phyloP scores from a whole-genome alignment of 2,888 invertebrate species.

The Cotesia congregata region DNA sequence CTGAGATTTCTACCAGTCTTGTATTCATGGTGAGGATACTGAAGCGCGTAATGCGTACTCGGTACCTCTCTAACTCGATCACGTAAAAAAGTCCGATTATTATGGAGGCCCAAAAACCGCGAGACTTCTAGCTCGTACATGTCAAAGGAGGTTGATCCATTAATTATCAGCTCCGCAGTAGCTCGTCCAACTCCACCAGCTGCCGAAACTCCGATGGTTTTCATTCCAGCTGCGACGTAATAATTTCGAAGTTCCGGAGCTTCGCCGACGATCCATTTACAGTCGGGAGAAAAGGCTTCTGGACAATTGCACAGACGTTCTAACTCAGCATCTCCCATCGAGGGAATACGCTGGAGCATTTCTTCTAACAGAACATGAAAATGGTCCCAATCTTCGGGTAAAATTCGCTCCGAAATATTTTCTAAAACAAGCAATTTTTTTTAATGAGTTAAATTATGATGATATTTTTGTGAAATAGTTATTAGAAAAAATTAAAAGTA shows the following conservation, averaged over 20 bases:
- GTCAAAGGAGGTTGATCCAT: slow-evolving; percentile 85
- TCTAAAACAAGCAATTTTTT: slow-evolving; percentile 66
- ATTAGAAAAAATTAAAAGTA: background rate
- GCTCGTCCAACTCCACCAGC: slow-evolving; percentile 96
- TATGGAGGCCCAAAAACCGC: slow-evolving; percentile 92
- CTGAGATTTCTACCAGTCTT: slow-evolving; percentile 89
- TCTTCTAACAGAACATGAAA: slow-evolving; percentile 91
- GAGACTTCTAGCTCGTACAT: slow-evolving; percentile 92
- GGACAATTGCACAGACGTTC: slow-evolving; percentile 89
- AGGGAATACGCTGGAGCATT: slow-evolving; percentile 86
- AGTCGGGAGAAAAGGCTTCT: slow-evolving; percentile 97
- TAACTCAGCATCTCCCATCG: slow-evolving; percentile 80
- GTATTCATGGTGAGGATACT: slow-evolving; percentile 90
- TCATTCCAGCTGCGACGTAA: slow-evolving; percentile 93
- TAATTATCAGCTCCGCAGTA: slow-evolving; percentile 88
- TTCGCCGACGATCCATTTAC: slow-evolving; percentile 95
- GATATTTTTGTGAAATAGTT: background rate
- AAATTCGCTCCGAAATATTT: slow-evolving; percentile 76
- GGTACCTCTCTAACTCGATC: slow-evolving; percentile 95
- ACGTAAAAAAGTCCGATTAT: slow-evolving; percentile 91
- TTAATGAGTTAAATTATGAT: background rate
- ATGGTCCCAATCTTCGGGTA: slow-evolving; percentile 96
- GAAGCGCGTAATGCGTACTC: slow-evolving; percentile 85
- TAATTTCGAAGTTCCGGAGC: slow-evolving; percentile 83
- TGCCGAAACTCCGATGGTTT: slow-evolving; percentile 94